These are phyloP conservation scores for Chloroceryle inda DNA, from an alignment of 2,797 vertebrate genomes.

Conservation along the genomic window DNA sequence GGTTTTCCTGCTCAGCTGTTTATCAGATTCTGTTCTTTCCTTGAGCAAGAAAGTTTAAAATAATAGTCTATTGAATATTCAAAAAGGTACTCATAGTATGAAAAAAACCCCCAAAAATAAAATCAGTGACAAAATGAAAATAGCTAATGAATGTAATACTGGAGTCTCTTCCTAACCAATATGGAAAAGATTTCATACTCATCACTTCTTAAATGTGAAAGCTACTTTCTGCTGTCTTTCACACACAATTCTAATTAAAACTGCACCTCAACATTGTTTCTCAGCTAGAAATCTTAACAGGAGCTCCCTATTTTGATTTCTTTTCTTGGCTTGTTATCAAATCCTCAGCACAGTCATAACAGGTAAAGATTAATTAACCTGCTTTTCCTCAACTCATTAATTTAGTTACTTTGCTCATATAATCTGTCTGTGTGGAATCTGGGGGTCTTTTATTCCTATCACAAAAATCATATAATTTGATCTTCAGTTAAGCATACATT, in stretches of 20 bases:
- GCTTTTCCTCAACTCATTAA: conserved; percentile 36
- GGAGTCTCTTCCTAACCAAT: neutral
- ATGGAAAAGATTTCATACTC: neutral
- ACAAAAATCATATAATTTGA: neutral
- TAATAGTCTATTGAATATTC: neutral
- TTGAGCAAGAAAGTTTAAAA: neutral
- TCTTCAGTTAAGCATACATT: neutral
- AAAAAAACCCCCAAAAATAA: neutral
- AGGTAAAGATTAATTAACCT: neutral
- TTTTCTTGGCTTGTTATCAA: conserved; percentile 45
- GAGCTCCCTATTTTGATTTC: neutral
- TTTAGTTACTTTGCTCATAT: neutral
- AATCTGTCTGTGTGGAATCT: neutral
- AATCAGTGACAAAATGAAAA: neutral
- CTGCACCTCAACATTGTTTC: neutral
- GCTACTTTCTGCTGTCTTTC: neutral
- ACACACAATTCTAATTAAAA: neutral
- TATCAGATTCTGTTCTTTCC: neutral
- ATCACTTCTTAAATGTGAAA: neutral
- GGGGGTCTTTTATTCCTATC: neutral
- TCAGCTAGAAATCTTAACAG: neutral
- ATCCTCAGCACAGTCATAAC: neutral
- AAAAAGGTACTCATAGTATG: neutral
- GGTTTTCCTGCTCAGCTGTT: neutral
- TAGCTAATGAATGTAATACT: neutral